Base-by-base conservation (phyloP, 2,888 invertebrate species). In the Chymomyza procnemis region DNA sequence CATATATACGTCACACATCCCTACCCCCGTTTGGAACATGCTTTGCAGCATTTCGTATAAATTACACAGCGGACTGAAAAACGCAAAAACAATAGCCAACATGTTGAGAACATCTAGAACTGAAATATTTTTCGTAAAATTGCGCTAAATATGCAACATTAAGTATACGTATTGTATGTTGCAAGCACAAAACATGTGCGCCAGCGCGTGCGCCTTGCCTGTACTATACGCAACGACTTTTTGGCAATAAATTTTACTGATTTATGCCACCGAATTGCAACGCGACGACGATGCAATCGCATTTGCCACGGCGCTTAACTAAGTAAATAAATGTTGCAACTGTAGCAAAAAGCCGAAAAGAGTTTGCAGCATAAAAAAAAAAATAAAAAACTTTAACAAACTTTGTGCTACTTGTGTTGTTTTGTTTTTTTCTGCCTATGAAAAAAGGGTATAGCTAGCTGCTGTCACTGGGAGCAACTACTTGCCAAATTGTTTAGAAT, bases 241-340 rank as follows among this genome's bases (percentile, higher is more conserved):
- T 77, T 83, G 61, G 81, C 73, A 75, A 84, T 81, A 81, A 84
- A 84, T 81, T 84, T 68, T 22, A 22, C 75, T 84, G 84, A 81
- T 81, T 81, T 81, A 81, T 84, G 81, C 68, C 75, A 72, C 64
- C 12, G 55, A 55, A 41, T 41, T 55, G 18, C n/a, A 18, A 55
- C 48, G 68, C 67, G 65, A 67, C 67, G 73, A 55, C 57, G 50
- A 34, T 22, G 54, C 16, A 16, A 8, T 56, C 34, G 26, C 30
- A 55, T 61, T 59, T 57, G 55, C 64, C 58, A 54, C 65, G 66
- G 71, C 76, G 76, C 79, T 76, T 77, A 77, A 80, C 79, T 75
- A 79, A 80, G 76, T 81, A 71, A 79, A 80, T 80, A 79, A 80
- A 80, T 80, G 79, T 74, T 76, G 68, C 66, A 73, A 66, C 68